Evolutionary conservation across 2,888 invertebrate genomes (phyloP).

Genomic region (Leptura quadrifasciata): DNA sequence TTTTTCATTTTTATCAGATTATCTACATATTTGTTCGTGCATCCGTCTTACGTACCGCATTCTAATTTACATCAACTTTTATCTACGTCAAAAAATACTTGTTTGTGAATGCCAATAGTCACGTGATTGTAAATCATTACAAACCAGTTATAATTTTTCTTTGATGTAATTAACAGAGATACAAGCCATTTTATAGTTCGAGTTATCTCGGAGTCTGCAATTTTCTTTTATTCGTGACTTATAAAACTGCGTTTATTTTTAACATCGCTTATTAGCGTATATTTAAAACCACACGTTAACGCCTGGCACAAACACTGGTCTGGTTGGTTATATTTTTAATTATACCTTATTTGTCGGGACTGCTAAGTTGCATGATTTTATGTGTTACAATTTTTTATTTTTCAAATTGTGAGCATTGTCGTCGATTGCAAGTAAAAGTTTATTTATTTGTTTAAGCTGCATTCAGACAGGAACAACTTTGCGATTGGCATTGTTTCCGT

Average conservation of each 20-base stretch:
- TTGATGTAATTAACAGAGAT: constrained; percentile 49
- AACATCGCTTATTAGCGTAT: constrained; percentile 45
- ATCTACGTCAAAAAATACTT: constrained; percentile 42
- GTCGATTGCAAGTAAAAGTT: too few relatives aligned
- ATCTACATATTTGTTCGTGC: background rate
- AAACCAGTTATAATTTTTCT: constrained; percentile 52
- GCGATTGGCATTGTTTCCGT: too few relatives aligned
- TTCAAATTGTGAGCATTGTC: background rate
- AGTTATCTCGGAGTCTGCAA: constrained; percentile 45
- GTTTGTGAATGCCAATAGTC: constrained; percentile 29
- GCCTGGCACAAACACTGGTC: constrained; percentile 43
- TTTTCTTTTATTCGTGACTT: constrained; percentile 51
- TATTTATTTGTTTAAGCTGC: too few relatives aligned
- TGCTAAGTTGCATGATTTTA: background rate
- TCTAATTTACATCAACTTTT: constrained; percentile 31
- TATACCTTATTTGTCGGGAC: background rate
- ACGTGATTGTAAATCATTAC: constrained; percentile 51
- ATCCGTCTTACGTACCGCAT: background rate
- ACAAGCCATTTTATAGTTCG: constrained; percentile 48
- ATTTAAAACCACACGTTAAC: constrained; percentile 47
- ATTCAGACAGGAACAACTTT: too few relatives aligned
- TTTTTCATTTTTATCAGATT: background rate
- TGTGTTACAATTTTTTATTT: background rate
- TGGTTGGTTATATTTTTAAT: constrained; percentile 22
- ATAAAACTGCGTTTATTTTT: constrained; percentile 49